Evolutionary conservation across 2,113 vertebrate species (phyloP).

Genomic region (Gallinago undulata): DNA sequence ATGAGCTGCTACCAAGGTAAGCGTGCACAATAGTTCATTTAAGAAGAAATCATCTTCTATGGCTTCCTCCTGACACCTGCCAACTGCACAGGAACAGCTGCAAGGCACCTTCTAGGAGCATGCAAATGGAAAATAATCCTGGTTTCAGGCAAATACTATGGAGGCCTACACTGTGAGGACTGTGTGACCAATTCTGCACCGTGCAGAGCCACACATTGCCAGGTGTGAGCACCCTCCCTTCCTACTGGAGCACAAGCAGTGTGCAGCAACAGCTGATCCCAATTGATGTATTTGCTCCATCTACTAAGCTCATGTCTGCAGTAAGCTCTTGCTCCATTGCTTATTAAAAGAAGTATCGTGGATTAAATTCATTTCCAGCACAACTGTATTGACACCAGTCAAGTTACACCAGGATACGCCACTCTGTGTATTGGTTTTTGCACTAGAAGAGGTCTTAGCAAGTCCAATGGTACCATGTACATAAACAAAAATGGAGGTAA

Average conservation of each 20-base stretch:
- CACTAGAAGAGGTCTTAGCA: neutral
- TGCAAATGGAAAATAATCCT: neutral
- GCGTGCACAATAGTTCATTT: neutral
- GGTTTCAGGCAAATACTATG: neutral
- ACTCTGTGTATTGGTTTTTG: neutral
- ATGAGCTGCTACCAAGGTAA: neutral
- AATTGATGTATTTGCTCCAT: neutral
- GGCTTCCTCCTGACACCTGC: neutral
- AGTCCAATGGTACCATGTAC: neutral
- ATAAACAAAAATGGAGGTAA: neutral
- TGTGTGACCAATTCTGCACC: neutral
- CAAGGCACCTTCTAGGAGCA: neutral
- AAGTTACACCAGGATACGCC: neutral
- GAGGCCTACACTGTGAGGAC: accelerated
- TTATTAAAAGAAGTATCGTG: neutral
- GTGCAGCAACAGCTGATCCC: accelerated
- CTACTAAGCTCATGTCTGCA: neutral
- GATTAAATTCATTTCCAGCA: neutral
- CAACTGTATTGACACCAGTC: neutral
- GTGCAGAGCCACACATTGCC: neutral
- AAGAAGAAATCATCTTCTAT: neutral
- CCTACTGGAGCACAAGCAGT: neutral
- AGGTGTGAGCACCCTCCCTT: neutral
- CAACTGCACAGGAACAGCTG: neutral
- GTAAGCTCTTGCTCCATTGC: neutral